A percentile compares a stretch with the other conserved stretches of the same genome.
Conservation (phyloP, 1,140 invertebrate genomes). For the Oreohelix idahoensis region DNA sequence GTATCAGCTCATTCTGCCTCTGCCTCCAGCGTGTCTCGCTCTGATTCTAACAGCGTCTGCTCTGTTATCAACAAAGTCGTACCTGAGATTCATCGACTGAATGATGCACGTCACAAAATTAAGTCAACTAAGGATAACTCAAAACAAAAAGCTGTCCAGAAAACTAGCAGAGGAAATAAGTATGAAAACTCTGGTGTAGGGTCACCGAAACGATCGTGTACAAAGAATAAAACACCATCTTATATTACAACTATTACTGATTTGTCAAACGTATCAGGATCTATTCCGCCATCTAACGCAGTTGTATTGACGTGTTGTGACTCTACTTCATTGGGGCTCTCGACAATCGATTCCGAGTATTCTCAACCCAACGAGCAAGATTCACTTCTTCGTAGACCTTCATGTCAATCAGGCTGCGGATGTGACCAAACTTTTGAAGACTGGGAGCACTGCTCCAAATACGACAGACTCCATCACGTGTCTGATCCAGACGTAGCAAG, state of each 20-base stretch:
- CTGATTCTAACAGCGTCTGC: not conserved
- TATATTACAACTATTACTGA: not conserved
- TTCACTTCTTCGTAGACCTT: not conserved
- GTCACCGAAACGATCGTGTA: not conserved
- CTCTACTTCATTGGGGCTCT: not conserved
- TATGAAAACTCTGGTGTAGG: not conserved
- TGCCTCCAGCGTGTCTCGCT: not conserved
- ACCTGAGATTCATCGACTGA: not conserved
- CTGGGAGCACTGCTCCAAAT: conserved; percentile 15
- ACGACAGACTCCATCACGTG: conserved; percentile 6
- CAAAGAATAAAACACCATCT: not conserved
- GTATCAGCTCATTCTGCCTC: not conserved
- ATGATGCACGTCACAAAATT: not conserved
- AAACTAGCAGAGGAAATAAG: not conserved
- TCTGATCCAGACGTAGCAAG: not conserved
- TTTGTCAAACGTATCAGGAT: not conserved
- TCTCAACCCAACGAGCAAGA: not conserved
- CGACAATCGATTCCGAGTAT: not conserved
- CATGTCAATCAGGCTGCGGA: conserved; percentile 21
- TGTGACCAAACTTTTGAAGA: not conserved
- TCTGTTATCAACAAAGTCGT: conserved; percentile 16
- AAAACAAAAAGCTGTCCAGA: not conserved
- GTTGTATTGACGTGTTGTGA: not conserved
- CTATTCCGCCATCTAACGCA: not conserved
- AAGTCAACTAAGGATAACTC: not conserved